Conservation (phyloP, 2,888 invertebrate genomes). For the Ectobius pallidus region DNA sequence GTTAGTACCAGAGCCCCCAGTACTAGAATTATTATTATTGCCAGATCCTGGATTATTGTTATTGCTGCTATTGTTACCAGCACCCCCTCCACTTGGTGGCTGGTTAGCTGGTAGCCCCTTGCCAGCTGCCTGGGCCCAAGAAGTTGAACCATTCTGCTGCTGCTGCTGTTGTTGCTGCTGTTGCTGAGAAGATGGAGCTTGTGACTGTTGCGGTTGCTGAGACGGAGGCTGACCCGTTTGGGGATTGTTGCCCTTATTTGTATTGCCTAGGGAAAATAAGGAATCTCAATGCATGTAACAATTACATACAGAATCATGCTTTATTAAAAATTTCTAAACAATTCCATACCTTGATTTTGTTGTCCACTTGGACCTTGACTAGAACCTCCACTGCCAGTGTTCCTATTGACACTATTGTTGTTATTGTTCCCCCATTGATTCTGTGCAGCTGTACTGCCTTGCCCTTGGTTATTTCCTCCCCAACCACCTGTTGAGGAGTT, state of each 20-base stretch:
- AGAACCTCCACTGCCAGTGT: slow-evolving; percentile 39
- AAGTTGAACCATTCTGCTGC: slow-evolving; percentile 46
- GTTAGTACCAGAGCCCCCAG: slow-evolving; percentile 11
- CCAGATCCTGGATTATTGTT: slow-evolving; percentile 50
- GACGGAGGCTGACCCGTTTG: slow-evolving; percentile 33
- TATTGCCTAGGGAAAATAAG: neutral
- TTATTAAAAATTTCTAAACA: no score
- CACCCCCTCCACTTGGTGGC: slow-evolving; percentile 45
- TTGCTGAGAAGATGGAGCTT: slow-evolving; percentile 46
- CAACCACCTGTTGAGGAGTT: slow-evolving; percentile 29
- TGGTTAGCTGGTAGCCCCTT: slow-evolving; percentile 52
- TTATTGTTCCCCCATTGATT: slow-evolving; percentile 51
- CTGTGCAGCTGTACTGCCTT: slow-evolving; percentile 49
- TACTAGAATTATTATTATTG: slow-evolving; percentile 27
- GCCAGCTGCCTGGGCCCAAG: slow-evolving; percentile 62
- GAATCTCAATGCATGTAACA: no score
- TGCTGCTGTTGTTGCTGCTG: slow-evolving; percentile 29
- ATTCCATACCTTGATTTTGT: slow-evolving; percentile 39
- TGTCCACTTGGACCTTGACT: slow-evolving; percentile 44
- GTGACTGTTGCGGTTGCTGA: slow-evolving; percentile 45
- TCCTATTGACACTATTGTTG: slow-evolving; percentile 24
- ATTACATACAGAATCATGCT: no score
- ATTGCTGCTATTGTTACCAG: slow-evolving; percentile 58
- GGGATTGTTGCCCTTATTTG: slow-evolving; percentile 13
- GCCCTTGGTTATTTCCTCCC: slow-evolving; percentile 37